Evolutionary conservation across 1,140 invertebrate species (phyloP).

Genomic region (Tachypleus tridentatus): DNA sequence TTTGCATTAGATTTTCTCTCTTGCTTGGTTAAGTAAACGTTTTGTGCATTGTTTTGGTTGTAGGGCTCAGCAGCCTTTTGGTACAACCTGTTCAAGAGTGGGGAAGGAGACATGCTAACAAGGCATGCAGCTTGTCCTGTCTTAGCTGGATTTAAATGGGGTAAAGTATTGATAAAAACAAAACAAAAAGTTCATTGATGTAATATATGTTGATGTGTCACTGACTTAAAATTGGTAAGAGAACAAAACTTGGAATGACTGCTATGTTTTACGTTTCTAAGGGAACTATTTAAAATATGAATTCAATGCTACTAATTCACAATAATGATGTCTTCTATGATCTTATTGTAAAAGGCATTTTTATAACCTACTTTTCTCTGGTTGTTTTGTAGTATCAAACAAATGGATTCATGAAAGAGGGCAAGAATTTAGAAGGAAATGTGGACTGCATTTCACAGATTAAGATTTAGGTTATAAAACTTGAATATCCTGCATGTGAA

Average conservation of each 20-base stretch:
- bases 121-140: constrained; percentile 42
- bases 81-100: constrained; percentile 38
- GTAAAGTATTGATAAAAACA: constrained; percentile 23
- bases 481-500: no score
- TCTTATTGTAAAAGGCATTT: neutral
- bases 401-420: constrained; percentile 32
- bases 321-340: neutral
- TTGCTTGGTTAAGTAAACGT: no score
- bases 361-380: neutral
- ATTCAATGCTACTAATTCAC: constrained; percentile 17
- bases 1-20: no score
- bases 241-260: neutral
- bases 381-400: constrained; percentile 30
- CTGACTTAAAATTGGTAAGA: no score
- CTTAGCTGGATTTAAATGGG: constrained; percentile 40
- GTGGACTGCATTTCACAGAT: constrained; percentile 19
- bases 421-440: constrained; percentile 29
- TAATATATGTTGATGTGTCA: no score
- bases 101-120: constrained; percentile 36
- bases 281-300: constrained; percentile 3
- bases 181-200: no score
- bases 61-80: constrained; percentile 32
- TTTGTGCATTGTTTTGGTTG: constrained; percentile 1
- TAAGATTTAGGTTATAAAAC: no score
- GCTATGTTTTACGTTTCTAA: neutral